A percentile compares a stretch with the other conserved stretches of the same genome.
These are phyloP conservation scores for Mythimna ferrago DNA, from an alignment of 2,888 invertebrate species.

Conservation along the genomic window DNA sequence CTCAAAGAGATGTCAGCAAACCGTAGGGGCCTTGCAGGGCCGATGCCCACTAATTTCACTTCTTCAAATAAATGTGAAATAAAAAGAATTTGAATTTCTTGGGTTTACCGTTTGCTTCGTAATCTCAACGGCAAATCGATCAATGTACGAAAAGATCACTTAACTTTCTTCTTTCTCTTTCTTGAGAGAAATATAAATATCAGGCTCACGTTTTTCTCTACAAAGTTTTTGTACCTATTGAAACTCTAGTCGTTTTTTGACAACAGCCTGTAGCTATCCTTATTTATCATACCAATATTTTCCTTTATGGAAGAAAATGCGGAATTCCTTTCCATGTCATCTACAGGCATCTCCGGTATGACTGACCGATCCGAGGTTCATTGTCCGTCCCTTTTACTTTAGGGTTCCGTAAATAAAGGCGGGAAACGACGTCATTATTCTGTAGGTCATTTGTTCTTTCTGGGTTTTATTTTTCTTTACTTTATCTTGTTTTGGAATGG, in stretches of 20 bases:
- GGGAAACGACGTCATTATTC: conserved; percentile 47
- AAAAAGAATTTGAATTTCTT: no score
- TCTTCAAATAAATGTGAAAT: no score
- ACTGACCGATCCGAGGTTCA: conserved; percentile 49
- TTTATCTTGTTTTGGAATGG: conserved; percentile 18
- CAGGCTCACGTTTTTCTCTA: neutral
- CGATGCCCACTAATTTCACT: no score
- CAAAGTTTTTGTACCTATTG: neutral
- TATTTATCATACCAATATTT: conserved; percentile 38
- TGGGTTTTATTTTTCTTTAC: conserved; percentile 18
- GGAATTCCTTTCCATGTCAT: conserved; percentile 59
- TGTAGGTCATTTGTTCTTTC: conserved; percentile 48
- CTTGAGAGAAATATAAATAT: no score
- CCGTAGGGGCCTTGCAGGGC: no score
- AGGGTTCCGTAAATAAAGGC: conserved; percentile 48
- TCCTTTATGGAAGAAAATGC: conserved; percentile 30
- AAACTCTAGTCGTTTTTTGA: neutral
- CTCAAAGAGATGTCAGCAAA: no score
- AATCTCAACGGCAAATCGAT: no score
- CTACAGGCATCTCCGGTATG: conserved; percentile 55
- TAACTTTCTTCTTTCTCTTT: no score
- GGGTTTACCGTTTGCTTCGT: no score
- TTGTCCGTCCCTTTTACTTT: conserved; percentile 54
- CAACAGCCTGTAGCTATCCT: conserved; percentile 10
- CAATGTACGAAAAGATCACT: no score